Evolutionary conservation across 2,113 vertebrate species (phyloP).

Genomic region (Corvus hawaiiensis): DNA sequence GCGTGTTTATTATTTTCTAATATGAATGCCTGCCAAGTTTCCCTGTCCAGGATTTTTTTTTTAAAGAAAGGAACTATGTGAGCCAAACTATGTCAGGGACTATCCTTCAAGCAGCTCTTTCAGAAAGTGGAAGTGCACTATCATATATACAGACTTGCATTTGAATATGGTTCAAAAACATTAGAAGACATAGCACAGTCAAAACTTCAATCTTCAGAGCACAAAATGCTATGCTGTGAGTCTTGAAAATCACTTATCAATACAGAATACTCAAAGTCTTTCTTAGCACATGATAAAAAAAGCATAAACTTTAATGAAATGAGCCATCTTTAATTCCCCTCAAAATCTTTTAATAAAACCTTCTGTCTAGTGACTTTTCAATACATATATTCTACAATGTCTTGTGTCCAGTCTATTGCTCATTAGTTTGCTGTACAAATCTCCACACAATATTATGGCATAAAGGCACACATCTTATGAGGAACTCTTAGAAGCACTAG

Average conservation of each 20-base stretch:
- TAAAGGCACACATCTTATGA: not conserved
- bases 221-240: not conserved
- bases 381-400: not conserved
- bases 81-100: constrained; percentile 14
- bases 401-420: not conserved
- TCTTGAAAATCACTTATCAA: not conserved
- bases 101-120: not conserved
- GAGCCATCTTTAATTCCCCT: not conserved
- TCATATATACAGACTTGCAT: not conserved
- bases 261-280: not conserved
- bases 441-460: not conserved
- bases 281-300: not conserved
- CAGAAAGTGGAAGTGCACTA: not conserved
- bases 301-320: not conserved
- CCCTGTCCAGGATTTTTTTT: not conserved
- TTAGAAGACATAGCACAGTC: not conserved
- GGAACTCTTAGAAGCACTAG: not conserved
- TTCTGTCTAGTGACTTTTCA: not conserved
- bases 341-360: not conserved
- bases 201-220: not conserved
- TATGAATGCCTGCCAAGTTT: constrained; percentile 34
- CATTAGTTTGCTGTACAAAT: not conserved
- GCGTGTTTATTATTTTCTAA: constrained; percentile 51
- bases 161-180: not conserved
- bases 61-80: not conserved